Evolutionary conservation across 2,797 vertebrate species (phyloP).

Genomic region (Catharus ustulatus): DNA sequence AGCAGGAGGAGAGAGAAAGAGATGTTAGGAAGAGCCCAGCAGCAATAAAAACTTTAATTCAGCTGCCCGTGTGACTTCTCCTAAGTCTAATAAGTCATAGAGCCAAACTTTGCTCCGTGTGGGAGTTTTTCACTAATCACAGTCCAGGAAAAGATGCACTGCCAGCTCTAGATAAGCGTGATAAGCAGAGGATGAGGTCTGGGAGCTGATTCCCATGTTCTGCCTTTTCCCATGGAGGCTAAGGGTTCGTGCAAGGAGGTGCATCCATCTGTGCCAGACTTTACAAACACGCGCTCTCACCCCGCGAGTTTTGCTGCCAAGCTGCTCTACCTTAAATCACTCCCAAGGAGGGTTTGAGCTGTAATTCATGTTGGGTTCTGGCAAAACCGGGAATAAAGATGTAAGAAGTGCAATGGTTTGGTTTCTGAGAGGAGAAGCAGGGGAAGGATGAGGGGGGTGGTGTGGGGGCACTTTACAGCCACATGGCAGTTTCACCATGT

Average conservation of each 20-base stretch:
- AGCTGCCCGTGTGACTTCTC: background rate
- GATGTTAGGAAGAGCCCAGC: background rate
- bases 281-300: background rate
- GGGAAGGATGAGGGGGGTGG: background rate
- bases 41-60: background rate
- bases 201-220: conserved; percentile 1
- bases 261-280: conserved; percentile 26
- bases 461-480: background rate
- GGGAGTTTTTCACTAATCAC: background rate
- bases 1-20: background rate
- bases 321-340: conserved; percentile 47
- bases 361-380: conserved; percentile 7
- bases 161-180: background rate
- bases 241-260: conserved; percentile 12
- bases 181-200: conserved; percentile 15
- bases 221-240: conserved; percentile 7
- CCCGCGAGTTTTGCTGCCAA: background rate
- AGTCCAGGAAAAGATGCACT: background rate
- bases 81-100: background rate
- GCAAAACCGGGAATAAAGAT: background rate
- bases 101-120: background rate
- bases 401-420: background rate
- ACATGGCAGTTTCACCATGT: background rate
- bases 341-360: background rate
- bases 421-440: conserved; percentile 23